Percentiles rank a stretch among this genome's conserved stretches.
Conservation (phyloP, 2,888 invertebrate genomes). For the Eudemis profundana region DNA sequence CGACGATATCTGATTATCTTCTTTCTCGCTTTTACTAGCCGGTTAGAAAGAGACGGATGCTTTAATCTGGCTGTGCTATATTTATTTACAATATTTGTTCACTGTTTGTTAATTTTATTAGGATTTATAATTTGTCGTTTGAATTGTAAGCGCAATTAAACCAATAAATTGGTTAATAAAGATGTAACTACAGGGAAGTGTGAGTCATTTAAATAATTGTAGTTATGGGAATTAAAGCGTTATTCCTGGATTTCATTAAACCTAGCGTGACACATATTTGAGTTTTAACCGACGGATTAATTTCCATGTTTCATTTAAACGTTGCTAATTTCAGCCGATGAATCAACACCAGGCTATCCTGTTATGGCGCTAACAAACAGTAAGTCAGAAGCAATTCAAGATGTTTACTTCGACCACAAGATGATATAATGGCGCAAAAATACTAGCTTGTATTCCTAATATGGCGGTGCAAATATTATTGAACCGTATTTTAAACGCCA, state of each 20-base stretch:
- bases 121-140: no score
- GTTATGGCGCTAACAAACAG: slow-evolving; percentile 30
- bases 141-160: no score
- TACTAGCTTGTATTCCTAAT: slow-evolving; percentile 20
- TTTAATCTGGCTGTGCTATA: slow-evolving; percentile 41
- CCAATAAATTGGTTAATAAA: slow-evolving; percentile 22
- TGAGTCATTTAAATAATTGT: slow-evolving; percentile 38
- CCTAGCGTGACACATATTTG: slow-evolving; percentile 34
- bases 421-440: slow-evolving; percentile 30
- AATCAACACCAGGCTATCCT: slow-evolving; percentile 18
- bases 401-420: slow-evolving; percentile 31
- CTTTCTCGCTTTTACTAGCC: background rate
- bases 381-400: slow-evolving; percentile 20
- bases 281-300: slow-evolving; percentile 30
- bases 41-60: slow-evolving; percentile 13
- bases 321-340: slow-evolving; percentile 33
- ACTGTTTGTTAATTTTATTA: no score
- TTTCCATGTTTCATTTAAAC: slow-evolving; percentile 29
- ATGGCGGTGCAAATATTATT: slow-evolving; percentile 8
- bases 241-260: slow-evolving; percentile 39
- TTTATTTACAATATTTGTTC: slow-evolving; percentile 48
- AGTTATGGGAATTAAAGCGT: slow-evolving; percentile 32
- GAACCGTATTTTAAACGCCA: background rate
- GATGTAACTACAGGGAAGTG: slow-evolving; percentile 25
- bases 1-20: slow-evolving; percentile 49